Evolutionary conservation across 2,888 invertebrate genomes (phyloP).

Genomic region (Philereme vetulata): DNA sequence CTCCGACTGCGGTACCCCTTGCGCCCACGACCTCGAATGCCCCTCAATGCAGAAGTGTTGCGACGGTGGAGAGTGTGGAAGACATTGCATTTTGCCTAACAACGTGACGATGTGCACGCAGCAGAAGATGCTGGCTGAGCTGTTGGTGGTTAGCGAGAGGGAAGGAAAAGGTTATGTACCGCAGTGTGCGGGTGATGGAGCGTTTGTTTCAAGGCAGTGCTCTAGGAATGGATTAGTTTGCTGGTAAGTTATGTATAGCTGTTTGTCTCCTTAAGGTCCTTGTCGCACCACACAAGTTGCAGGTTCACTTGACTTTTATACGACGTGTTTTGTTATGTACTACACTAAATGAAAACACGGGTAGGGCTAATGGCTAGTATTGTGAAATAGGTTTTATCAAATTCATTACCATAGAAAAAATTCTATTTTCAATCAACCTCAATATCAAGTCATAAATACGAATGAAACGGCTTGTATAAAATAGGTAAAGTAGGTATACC

Average conservation of each 20-base stretch:
- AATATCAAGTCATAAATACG: too few species aligned
- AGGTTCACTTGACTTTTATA: too few species aligned
- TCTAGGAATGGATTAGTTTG: slow-evolving; percentile 93
- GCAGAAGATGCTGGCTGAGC: slow-evolving; percentile 89
- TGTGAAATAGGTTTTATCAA: too few species aligned
- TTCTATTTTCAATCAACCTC: too few species aligned
- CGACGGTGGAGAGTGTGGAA: slow-evolving; percentile 88
- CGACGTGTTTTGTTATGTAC: too few species aligned
- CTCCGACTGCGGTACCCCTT: slow-evolving; percentile 86
- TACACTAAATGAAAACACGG: too few species aligned
- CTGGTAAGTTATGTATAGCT: slow-evolving; percentile 78
- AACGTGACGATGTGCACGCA: slow-evolving; percentile 92
- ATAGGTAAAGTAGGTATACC: too few species aligned
- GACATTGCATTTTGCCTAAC: slow-evolving; percentile 88
- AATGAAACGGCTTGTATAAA: too few species aligned
- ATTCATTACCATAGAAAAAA: too few species aligned
- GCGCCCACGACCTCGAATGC: slow-evolving; percentile 92
- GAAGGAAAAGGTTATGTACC: slow-evolving; percentile 93
- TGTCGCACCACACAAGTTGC: too few species aligned
- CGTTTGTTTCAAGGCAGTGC: slow-evolving; percentile 90
- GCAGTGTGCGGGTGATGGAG: slow-evolving; percentile 89
- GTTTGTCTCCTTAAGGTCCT: not conserved
- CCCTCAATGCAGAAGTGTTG: slow-evolving; percentile 93
- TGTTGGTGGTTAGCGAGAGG: slow-evolving; percentile 89
- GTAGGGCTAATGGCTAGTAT: too few species aligned